Evolutionary conservation across 2,797 vertebrate genomes (phyloP).

Genomic region (Petrocephalus schoutedeni): DNA sequence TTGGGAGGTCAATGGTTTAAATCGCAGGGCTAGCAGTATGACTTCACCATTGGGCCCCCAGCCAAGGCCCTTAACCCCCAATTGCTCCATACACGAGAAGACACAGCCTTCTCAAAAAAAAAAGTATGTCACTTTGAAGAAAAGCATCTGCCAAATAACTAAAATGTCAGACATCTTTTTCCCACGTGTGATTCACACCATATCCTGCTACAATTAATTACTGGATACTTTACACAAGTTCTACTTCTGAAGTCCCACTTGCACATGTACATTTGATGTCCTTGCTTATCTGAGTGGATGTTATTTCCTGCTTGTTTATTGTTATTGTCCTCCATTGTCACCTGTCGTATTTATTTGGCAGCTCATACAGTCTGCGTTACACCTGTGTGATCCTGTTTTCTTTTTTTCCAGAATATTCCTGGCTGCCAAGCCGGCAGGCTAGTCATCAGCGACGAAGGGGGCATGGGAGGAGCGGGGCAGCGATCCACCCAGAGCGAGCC

Average conservation of each 20-base stretch:
- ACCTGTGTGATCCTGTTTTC: neutral
- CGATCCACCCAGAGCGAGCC: conserved; percentile 56
- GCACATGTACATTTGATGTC: neutral
- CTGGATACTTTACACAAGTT: neutral
- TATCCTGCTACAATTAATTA: neutral
- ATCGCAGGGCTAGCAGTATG: neutral
- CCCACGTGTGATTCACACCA: neutral
- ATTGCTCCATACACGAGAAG: neutral
- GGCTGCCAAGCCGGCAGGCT: neutral
- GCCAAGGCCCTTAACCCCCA: neutral
- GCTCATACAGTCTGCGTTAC: neutral
- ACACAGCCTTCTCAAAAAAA: neutral
- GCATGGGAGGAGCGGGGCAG: conserved; percentile 46
- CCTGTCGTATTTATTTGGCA: neutral
- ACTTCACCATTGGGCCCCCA: neutral
- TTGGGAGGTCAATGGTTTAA: neutral
- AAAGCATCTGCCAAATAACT: neutral
- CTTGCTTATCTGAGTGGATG: neutral
- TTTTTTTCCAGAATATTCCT: neutral
- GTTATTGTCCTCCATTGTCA: neutral
- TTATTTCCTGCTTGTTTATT: neutral
- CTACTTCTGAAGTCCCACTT: neutral
- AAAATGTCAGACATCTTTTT: neutral
- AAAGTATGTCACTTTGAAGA: neutral
- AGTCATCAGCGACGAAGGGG: neutral